Evolutionary conservation across 2,113 vertebrate species (phyloP).

Genomic region (Brachionichthys hirsutus): DNA sequence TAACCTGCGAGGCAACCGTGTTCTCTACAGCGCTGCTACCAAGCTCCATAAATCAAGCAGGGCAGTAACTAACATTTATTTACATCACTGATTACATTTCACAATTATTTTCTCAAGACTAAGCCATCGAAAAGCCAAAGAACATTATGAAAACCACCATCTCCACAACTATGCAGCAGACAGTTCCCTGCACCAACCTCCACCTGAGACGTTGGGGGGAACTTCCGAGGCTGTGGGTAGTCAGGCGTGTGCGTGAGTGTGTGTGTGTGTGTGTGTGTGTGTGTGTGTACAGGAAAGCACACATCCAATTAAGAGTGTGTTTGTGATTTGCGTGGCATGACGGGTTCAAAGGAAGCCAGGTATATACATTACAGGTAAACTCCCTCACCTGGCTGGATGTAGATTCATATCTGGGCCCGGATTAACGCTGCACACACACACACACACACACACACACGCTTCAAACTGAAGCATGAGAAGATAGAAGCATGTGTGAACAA

Average conservation of each 20-base stretch:
- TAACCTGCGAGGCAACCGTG: neutral
- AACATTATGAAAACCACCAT: too few relatives aligned
- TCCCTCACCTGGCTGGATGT: constrained; percentile 54
- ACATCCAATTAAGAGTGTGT: constrained; percentile 51
- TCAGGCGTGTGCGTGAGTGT: neutral
- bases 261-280: constrained; percentile 10
- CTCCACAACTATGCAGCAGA: constrained; percentile 10
- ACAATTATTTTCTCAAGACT: neutral
- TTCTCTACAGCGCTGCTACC: too few relatives aligned
- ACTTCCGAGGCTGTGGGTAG: neutral
- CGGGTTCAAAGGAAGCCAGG: constrained; percentile 59
- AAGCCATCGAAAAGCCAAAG: too few relatives aligned
- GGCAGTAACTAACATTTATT: neutral
- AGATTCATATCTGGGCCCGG: constrained; percentile 54
- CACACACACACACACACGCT: constrained; percentile 5
- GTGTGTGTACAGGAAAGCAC: constrained; percentile 12
- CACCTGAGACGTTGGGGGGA: constrained; percentile 40
- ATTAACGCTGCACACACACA: constrained; percentile 14
- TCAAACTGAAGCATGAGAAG: constrained; percentile 4
- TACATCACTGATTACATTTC: too few relatives aligned
- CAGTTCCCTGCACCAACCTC: neutral
- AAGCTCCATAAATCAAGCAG: neutral
- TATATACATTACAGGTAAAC: constrained; percentile 68
- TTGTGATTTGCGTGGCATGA: constrained; percentile 41
- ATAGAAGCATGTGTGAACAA: neutral